phyloP scores from a whole-genome alignment of 1,140 invertebrate species.

The Dryas iulia region DNA sequence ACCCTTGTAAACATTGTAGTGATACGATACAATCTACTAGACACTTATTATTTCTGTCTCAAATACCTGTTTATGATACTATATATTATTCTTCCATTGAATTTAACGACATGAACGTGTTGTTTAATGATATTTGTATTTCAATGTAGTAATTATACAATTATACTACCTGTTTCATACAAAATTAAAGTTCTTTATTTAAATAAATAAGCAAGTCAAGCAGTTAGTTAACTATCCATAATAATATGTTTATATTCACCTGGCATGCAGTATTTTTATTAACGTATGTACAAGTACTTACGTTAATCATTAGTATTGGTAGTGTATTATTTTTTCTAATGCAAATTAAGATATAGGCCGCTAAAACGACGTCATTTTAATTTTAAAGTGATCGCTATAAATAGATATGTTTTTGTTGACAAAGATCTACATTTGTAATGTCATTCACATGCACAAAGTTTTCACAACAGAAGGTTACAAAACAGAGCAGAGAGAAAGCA shows the following conservation, averaged over 20 bases:
- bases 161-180: background rate
- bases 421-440: background rate
- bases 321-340: too few relatives aligned
- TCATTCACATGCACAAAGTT: background rate
- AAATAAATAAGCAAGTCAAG: too few relatives aligned
- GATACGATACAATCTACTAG: conserved; percentile 33
- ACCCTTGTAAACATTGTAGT: conserved; percentile 36
- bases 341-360: background rate
- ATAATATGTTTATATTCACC: too few relatives aligned
- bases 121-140: background rate
- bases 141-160: background rate
- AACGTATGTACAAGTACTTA: too few relatives aligned
- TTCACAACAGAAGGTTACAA: conserved; percentile 10
- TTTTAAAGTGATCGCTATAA: background rate
- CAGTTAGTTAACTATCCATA: too few relatives aligned
- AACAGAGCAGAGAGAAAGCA: conserved; percentile 20
- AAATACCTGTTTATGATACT: conserved; percentile 5
- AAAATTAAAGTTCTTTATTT: background rate
- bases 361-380: too few relatives aligned
- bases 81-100: background rate
- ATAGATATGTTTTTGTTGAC: background rate
- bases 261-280: too few relatives aligned
- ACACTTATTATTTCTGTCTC: conserved; percentile 28
- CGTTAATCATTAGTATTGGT: too few relatives aligned
- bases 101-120: background rate